These are phyloP conservation scores for Tenthredo notha DNA, from an alignment of 2,888 invertebrate species.

Conservation along the genomic window DNA sequence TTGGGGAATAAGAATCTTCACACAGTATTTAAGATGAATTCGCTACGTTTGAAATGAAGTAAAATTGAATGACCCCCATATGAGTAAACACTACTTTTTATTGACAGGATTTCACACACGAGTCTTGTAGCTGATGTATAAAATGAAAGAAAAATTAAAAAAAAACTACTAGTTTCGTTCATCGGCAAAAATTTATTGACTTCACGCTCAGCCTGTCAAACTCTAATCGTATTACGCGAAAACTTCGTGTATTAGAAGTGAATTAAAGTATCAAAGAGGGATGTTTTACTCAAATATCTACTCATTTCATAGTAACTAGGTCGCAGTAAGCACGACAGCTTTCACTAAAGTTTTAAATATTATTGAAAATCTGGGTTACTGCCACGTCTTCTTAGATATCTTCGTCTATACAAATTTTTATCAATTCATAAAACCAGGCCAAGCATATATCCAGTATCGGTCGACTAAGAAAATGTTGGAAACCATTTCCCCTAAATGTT, in stretches of 20 bases:
- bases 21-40: background rate
- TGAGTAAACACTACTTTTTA: background rate
- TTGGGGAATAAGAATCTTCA: background rate
- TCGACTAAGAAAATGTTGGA: background rate
- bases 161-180: background rate
- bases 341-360: constrained; percentile 10
- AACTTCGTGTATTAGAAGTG: constrained; percentile 5
- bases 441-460: background rate
- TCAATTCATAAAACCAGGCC: background rate
- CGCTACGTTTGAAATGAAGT: background rate
- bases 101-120: background rate
- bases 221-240: background rate
- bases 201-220: background rate
- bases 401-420: background rate
- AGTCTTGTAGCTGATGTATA: background rate
- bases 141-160: background rate
- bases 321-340: constrained; percentile 7
- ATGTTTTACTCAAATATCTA: background rate
- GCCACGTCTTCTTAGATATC: background rate
- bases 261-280: background rate
- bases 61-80: background rate
- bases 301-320: background rate
- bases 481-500: background rate
- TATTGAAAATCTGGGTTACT: constrained; percentile 17
- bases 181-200: background rate